These are phyloP conservation scores for Phorcus lineatus DNA, from an alignment of 2,888 invertebrate genomes.

Conservation along the genomic window DNA sequence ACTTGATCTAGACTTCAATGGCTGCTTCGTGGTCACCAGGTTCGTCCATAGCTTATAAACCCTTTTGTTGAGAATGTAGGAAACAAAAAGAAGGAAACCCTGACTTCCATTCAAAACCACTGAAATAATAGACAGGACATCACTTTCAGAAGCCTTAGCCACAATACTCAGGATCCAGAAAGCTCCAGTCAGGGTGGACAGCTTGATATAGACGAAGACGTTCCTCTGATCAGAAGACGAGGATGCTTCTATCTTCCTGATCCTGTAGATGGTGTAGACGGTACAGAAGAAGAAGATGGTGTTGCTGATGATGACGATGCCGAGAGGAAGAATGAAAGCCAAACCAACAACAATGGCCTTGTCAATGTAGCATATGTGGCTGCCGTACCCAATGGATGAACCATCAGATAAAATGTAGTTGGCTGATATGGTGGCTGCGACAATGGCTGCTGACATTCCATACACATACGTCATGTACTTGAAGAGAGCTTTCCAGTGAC, in stretches of 20 bases:
- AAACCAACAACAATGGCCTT: conserved; percentile 25
- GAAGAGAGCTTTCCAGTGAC: background rate
- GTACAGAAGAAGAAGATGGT: conserved; percentile 45
- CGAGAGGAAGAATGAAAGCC: conserved; percentile 49
- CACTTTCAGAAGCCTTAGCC: conserved; percentile 39
- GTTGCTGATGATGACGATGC: conserved; percentile 47
- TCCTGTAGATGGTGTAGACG: conserved; percentile 37
- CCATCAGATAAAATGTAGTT: conserved; percentile 24
- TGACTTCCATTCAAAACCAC: conserved; percentile 49
- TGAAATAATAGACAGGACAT: conserved; percentile 41
- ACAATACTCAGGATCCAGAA: conserved; percentile 55
- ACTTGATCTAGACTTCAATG: too few species aligned
- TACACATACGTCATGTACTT: conserved; percentile 34
- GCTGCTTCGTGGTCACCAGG: background rate
- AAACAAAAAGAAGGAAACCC: conserved; percentile 52
- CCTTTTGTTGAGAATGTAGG: conserved; percentile 46
- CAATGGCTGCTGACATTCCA: conserved; percentile 24
- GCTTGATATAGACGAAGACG: conserved; percentile 46
- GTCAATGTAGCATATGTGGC: conserved; percentile 37
- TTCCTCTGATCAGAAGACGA: conserved; percentile 34
- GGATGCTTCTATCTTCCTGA: conserved; percentile 29
- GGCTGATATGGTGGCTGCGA: conserved; percentile 20
- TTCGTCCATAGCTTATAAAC: conserved; percentile 37
- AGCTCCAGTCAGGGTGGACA: conserved; percentile 52
- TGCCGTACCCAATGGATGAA: conserved; percentile 39